Base-by-base conservation (phyloP, 2,888 invertebrate genomes). In the Macrosiphum euphorbiae region DNA sequence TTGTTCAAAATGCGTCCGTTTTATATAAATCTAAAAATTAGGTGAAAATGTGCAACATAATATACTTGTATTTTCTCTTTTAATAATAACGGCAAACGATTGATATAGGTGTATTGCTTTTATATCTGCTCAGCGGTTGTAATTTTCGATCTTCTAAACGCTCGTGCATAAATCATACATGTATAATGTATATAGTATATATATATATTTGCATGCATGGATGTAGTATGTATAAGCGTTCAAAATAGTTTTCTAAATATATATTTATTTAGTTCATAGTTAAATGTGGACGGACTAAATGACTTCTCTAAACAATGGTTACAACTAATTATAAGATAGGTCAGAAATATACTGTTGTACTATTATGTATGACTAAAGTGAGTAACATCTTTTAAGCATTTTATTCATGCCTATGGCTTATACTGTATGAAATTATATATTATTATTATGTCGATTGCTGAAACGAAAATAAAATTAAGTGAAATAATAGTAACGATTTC, bases 171-270 rank as follows among this genome's bases (percentile, higher is more conserved):
- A 67, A 67, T n/a, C n/a, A 16, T 28, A 11, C 11, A 61, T 47
- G 11, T 47, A 47, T 47, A 47, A 47, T 28, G 28, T 3, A 61
- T 28, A 28, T 61, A 61, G 24, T 61, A 61, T 28, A 28, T 26
- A 26, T 58, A 26, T 26, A 58, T 8, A 26, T 1, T 11, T n/a
- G n/a, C 5, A 28, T n/a, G n/a, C 5, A 67, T 67, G n/a, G 13
- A n/a, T n/a, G 13, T n/a, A 67, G 67, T 67, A 67, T 67, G n/a
- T n/a, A 67, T 67, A 67, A 67, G 67, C 67, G 67, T 67, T 67
- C 67, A n/a, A n/a, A 67, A 67, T 67, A 67, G 67, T 67, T 67
- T 67, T 67, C n/a, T 67, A 67, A 67, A 86, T 86, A 86, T 47
- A 44, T 44, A 86, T 86, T 86, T 28, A 26, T 44, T 86, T 86